Evolutionary conservation across 1,140 invertebrate species (phyloP), one percentile per base, ranked within the genome.

Genomic region (Chrysomallon squamiferum): DNA sequence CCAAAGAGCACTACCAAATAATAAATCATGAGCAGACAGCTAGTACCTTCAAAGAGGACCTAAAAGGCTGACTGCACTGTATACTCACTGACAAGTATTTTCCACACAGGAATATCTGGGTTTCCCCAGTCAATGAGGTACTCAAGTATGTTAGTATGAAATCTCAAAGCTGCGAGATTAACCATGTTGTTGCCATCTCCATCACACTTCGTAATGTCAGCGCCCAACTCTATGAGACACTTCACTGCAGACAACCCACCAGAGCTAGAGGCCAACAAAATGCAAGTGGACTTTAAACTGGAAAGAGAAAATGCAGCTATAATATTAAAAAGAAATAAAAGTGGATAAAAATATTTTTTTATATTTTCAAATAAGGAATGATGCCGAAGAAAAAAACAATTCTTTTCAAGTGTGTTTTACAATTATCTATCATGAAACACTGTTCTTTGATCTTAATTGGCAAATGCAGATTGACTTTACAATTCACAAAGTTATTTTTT

Each of bases 81-180:
- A n/a, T 50, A 77, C 81, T 71, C 68, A 84, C 84, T 76, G 20
- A 86, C 81, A 57, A 86, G 68, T 41, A 83, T 71, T 18, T 75
- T 73, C 85, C 85, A 86, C 3, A 85, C 84, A 11, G 75, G 77
- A 3, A 82, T 73, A 29, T 80, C 73, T 1, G 75, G 65, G 65
- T 81, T 73, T 38, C 82, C 69, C 68, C 77, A 76, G 32, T 81
- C 69, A 7, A 86, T 85, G 32, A 86, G 78, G 72, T 80, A 84
- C 59, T 85, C 80, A 30, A 86, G 68, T 3, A 86, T 68, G 63
- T 84, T 84, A 29, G 85, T 86, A 45, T 85, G 83, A 59, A 84
- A 78, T 29, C 80, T 67, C 32, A 84, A 59, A 3, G 83, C 79
- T 9, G 83, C 80, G 29, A 86, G 67, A 43, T 80, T 79, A 13